These are phyloP conservation scores for Chalcosyrphus nemorum DNA, from an alignment of 2,888 invertebrate species.

Conservation along the genomic window DNA sequence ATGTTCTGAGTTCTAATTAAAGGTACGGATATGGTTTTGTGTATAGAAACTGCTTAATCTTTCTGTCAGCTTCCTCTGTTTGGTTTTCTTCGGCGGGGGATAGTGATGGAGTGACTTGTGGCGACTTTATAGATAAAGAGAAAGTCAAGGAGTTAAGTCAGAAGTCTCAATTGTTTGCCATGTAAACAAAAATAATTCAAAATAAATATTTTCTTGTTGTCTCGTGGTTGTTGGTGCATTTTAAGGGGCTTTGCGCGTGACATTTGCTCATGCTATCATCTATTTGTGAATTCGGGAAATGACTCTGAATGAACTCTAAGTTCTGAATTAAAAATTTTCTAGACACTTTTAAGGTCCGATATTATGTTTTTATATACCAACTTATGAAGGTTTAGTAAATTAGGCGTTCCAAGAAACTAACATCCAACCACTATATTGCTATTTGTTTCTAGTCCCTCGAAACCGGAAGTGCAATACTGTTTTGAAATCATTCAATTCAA, in stretches of 20 bases:
- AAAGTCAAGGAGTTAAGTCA: conserved; percentile 35
- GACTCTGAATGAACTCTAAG: no score
- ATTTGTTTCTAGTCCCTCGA: no score
- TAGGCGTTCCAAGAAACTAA: no score
- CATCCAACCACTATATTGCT: no score
- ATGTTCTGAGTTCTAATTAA: background rate
- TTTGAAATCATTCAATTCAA: no score
- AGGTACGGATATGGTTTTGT: background rate
- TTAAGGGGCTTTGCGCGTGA: background rate
- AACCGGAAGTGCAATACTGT: no score
- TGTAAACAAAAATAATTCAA: background rate
- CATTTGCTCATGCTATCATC: background rate
- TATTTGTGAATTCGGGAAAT: no score
- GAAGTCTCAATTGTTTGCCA: conserved; percentile 11
- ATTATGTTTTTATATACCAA: no score
- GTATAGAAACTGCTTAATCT: background rate
- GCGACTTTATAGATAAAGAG: background rate
- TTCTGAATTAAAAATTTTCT: no score
- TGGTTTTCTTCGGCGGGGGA: background rate
- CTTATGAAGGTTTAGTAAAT: no score
- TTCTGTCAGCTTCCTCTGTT: background rate
- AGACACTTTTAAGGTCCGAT: no score
- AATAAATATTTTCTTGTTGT: conserved; percentile 28
- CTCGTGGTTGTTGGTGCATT: background rate
- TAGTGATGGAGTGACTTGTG: background rate